These are phyloP conservation scores for Scotopteryx bipunctaria DNA, from an alignment of 2,888 invertebrate species.

Conservation along the genomic window DNA sequence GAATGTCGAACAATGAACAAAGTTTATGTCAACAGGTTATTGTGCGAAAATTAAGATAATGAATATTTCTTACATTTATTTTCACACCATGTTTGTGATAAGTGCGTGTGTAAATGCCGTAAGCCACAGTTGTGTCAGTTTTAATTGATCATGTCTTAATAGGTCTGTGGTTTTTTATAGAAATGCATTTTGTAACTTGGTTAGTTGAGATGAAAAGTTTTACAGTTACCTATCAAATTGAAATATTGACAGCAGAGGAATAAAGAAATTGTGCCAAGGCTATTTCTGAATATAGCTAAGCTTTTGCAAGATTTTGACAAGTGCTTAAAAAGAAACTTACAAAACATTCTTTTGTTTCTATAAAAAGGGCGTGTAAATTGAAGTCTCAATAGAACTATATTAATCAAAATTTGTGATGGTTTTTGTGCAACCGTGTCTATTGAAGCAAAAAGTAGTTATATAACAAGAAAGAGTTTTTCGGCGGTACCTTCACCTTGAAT, in stretches of 20 bases:
- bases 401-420: slow-evolving; percentile 8
- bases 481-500: slow-evolving; percentile 24
- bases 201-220: slow-evolving; percentile 14
- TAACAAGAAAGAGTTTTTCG: slow-evolving; percentile 23
- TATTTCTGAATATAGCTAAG: background rate
- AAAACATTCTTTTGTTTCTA: too few relatives aligned
- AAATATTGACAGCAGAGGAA: background rate
- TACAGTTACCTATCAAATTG: background rate
- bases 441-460: slow-evolving; percentile 20
- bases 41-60: slow-evolving; percentile 1
- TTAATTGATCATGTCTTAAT: slow-evolving; percentile 30
- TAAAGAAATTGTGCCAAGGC: background rate
- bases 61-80: slow-evolving; percentile 3
- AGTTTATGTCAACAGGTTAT: slow-evolving; percentile 2
- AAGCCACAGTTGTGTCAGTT: slow-evolving; percentile 26
- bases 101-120: slow-evolving; percentile 24
- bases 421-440: slow-evolving; percentile 18
- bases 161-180: slow-evolving; percentile 20
- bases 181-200: slow-evolving; percentile 23
- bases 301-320: background rate
- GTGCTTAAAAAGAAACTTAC: too few relatives aligned
- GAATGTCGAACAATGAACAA: background rate
- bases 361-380: background rate
- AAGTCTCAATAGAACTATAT: slow-evolving; percentile 5
- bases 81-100: slow-evolving; percentile 4